These are phyloP conservation scores for Cephus pulcher DNA, from an alignment of 2,888 invertebrate genomes.

Conservation along the genomic window DNA sequence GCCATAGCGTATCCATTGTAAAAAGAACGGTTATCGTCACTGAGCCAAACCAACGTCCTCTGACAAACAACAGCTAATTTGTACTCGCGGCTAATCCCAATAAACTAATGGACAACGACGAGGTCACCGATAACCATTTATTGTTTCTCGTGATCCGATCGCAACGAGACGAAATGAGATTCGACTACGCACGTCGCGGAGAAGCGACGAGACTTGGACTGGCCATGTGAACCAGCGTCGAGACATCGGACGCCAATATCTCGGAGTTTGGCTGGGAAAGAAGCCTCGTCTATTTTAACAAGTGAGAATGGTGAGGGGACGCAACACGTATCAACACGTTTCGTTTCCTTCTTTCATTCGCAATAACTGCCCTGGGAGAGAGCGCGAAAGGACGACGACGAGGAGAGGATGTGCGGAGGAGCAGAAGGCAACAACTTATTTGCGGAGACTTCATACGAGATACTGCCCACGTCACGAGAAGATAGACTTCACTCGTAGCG, in stretches of 20 bases:
- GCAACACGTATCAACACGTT: background rate
- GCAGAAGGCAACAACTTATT: conserved; percentile 41
- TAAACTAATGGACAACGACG: too few relatives aligned
- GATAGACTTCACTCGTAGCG: too few relatives aligned
- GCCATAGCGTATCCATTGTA: too few relatives aligned
- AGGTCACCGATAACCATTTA: too few relatives aligned
- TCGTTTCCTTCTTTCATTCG: conserved; percentile 41
- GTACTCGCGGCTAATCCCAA: too few relatives aligned
- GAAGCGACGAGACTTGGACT: conserved; percentile 52
- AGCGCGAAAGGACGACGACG: conserved; percentile 16
- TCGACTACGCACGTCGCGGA: too few relatives aligned
- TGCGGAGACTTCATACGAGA: conserved; percentile 32
- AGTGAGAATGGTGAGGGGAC: conserved; percentile 23
- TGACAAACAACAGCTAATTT: too few relatives aligned
- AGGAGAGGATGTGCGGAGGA: conserved; percentile 22
- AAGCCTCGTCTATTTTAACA: conserved; percentile 62
- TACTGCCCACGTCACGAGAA: background rate
- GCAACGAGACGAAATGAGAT: too few relatives aligned
- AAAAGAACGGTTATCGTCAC: too few relatives aligned
- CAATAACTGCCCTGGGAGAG: conserved; percentile 7
- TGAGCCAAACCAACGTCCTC: too few relatives aligned
- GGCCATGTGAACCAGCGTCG: conserved; percentile 25
- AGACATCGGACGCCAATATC: conserved; percentile 53
- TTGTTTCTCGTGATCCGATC: too few relatives aligned
- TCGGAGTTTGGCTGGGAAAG: conserved; percentile 56